Conservation (phyloP, 2,797 vertebrate genomes). For the Cetoscarus ocellatus region DNA sequence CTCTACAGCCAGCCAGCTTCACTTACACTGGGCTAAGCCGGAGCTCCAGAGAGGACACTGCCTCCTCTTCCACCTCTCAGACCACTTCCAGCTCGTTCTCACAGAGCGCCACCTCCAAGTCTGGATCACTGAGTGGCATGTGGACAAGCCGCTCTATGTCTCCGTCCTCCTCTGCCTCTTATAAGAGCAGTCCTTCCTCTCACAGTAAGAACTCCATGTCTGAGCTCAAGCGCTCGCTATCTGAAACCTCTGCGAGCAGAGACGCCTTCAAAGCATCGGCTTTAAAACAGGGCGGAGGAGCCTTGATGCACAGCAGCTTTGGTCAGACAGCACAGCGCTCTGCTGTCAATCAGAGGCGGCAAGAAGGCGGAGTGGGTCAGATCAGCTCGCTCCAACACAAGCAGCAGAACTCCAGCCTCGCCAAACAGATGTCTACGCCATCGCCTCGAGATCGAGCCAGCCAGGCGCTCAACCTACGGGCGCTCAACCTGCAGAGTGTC, state of each 20-base stretch:
- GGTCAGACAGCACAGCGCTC: conserved; percentile 37
- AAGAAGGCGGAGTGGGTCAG: conserved; percentile 29
- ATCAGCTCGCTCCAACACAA: conserved; percentile 42
- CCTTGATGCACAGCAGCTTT: conserved; percentile 44
- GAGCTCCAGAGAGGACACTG: conserved; percentile 54
- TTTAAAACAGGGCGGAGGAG: conserved; percentile 35
- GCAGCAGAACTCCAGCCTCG: conserved; percentile 52
- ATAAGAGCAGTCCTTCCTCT: conserved; percentile 33
- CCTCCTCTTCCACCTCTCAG: conserved; percentile 33
- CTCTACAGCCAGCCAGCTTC: conserved; percentile 83
- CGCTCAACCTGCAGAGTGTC: conserved; percentile 91
- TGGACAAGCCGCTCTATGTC: conserved; percentile 64
- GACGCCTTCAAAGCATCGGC: conserved; percentile 48
- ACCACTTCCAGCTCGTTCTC: conserved; percentile 64
- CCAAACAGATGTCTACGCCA: conserved; percentile 31
- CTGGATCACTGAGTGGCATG: conserved; percentile 48
- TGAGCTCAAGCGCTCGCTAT: conserved; percentile 60
- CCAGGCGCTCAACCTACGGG: conserved; percentile 89
- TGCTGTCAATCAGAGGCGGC: conserved; percentile 53
- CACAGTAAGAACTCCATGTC: conserved; percentile 59
- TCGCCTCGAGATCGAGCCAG: conserved; percentile 73
- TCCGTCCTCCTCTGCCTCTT: conserved; percentile 39
- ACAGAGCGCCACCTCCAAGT: conserved; percentile 49
- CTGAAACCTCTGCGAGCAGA: conserved; percentile 35
- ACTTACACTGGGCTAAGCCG: conserved; percentile 79